Evolutionary conservation across 2,113 vertebrate species (phyloP), one percentile per base, ranked within the genome.

Genomic region (Lasiurus borealis): DNA sequence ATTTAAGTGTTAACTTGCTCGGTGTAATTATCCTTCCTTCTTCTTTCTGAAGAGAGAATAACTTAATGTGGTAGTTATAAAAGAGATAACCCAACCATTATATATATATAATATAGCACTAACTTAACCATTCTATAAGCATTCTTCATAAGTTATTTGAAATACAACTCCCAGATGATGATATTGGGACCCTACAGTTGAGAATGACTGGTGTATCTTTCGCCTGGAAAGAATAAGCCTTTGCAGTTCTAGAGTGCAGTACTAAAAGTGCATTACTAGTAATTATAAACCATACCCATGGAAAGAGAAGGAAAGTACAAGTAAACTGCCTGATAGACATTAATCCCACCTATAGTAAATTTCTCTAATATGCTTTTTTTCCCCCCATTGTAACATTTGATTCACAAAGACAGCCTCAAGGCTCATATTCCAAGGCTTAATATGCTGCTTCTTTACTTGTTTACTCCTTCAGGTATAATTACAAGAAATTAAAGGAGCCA

Each of bases 261-360:
- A 77, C 46, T 66, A 71, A 92, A 88, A 69, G 27, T 29, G 27
- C 40, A 52, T 71, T 52, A 59, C 57, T 59, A 59, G 57, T 11
- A 59, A 15, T 77, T 92, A 88, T 59, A 88, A 88, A 59, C n/a
- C 50, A 12, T 40, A 88, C 15, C 44, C n/a, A 64, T 5, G 15
- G 76, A 46, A 88, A 95, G 6, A 88, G 52, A 69, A 84, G 50
- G 25, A 76, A 95, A 77, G 16, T 54, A 87, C 76, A 83, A 78
- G 21, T 75, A 81, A 83, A 83, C 44, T 77, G 48, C 36, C 27
- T 50, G 64, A 50, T 4, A 88, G 57, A 76, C n/a, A 69, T 88
- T 76, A 92, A 69, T 7, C 3, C 31, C 31, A 76, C 31, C 40
- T 88, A 69, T 2, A 59, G n/a, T 34, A 77, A 59, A 88, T 84